Conservation (phyloP, 2,797 vertebrate genomes). For the Crax fasciolata region DNA sequence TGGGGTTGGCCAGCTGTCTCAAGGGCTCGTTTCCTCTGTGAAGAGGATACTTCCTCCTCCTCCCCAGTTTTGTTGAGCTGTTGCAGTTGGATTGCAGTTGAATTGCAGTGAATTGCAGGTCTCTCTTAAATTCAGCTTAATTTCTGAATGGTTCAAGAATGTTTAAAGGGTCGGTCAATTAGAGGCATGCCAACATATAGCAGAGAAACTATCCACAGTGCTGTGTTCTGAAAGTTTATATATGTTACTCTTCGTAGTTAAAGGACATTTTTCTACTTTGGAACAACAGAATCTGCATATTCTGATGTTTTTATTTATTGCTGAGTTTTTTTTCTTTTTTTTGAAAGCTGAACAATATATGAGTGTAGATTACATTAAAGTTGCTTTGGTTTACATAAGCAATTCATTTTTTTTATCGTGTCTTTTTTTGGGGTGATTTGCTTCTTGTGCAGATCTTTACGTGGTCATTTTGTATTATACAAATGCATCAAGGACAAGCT, state of each 20-base stretch:
- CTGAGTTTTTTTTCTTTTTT: neutral
- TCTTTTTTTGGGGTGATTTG: neutral
- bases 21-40: neutral
- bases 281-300: neutral
- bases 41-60: neutral
- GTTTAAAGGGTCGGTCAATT: neutral
- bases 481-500: neutral
- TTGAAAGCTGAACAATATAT: neutral
- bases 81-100: neutral
- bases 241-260: neutral
- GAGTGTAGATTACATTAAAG: neutral
- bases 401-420: neutral
- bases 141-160: neutral
- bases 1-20: neutral
- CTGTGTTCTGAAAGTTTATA: neutral
- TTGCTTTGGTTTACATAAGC: neutral
- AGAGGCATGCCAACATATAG: neutral
- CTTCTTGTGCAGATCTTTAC: neutral
- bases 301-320: neutral
- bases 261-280: neutral
- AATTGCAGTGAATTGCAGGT: too few species aligned
- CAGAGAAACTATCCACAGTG: neutral
- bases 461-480: neutral
- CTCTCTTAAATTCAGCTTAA: neutral
- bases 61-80: neutral